Conservation (phyloP, 2,113 vertebrate species). For the Agelaius phoeniceus region DNA sequence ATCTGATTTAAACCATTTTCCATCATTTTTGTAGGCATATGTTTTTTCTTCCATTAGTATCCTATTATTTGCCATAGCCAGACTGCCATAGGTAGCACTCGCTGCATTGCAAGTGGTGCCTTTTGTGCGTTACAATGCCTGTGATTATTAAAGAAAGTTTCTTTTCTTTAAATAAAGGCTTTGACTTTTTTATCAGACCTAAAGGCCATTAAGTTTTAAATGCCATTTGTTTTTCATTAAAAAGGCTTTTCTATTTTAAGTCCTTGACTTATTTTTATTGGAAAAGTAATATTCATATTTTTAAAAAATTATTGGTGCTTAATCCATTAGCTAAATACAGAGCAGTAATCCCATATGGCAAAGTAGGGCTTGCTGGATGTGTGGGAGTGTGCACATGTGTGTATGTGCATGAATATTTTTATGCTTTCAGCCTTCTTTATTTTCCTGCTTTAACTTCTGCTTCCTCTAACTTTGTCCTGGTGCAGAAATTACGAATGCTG, state of each 20-base stretch:
- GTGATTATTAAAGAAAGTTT: neutral
- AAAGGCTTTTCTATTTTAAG: slow-evolving; percentile 45
- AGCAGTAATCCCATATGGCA: neutral
- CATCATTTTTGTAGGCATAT: neutral
- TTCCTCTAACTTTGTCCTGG: neutral
- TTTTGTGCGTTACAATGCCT: neutral
- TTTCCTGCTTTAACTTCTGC: neutral
- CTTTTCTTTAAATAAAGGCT: neutral
- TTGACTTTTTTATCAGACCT: slow-evolving; percentile 40
- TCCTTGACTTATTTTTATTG: slow-evolving; percentile 38
- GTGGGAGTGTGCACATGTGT: neutral
- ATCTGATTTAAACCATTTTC: neutral
- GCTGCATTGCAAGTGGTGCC: neutral
- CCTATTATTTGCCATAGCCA: neutral
- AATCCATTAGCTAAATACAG: slow-evolving; percentile 1
- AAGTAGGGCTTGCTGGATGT: neutral
- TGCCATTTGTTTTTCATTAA: slow-evolving; percentile 64
- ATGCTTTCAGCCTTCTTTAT: neutral
- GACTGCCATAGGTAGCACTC: neutral
- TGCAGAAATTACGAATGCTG: neutral
- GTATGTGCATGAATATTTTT: neutral
- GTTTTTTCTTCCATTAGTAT: neutral
- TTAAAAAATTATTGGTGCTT: neutral
- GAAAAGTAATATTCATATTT: slow-evolving; percentile 21
- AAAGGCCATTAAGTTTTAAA: slow-evolving; percentile 55